Conservation (phyloP, 2,797 vertebrate genomes). For the Poecile montanus region DNA sequence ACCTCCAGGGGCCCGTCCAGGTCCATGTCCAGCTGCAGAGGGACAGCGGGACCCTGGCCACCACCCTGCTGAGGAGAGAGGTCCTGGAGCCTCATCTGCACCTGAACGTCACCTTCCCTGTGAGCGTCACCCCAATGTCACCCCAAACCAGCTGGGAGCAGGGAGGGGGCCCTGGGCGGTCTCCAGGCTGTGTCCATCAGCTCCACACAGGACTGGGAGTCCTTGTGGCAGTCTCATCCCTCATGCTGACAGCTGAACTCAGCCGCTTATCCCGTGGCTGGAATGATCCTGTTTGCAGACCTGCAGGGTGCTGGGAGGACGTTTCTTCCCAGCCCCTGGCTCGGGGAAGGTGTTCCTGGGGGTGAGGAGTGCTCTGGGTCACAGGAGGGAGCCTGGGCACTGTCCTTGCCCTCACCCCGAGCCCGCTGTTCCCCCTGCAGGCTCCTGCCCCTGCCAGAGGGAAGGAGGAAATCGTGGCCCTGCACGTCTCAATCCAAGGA, state of each 20-base stretch:
- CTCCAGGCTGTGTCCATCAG: not conserved
- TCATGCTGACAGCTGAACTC: accelerated
- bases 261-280: accelerated
- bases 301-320: not conserved
- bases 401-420: accelerated
- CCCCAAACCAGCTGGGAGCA: accelerated
- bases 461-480: not conserved
- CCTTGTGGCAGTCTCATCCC: not conserved
- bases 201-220: not conserved
- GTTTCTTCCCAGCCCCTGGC: not conserved
- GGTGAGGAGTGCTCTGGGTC: not conserved
- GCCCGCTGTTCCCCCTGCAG: not conserved
- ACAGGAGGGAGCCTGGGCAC: accelerated
- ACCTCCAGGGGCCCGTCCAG: not conserved
- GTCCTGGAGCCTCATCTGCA: not conserved
- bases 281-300: not conserved
- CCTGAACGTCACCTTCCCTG: slow-evolving; percentile 1
- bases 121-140: not conserved
- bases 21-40: slow-evolving; percentile 3
- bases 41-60: accelerated
- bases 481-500: not conserved
- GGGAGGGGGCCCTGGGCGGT: not conserved
- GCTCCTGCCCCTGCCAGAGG: not conserved
- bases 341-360: not conserved
- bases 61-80: not conserved